These are phyloP conservation scores for Excalfactoria chinensis DNA, from an alignment of 2,113 vertebrate species.

Conservation along the genomic window DNA sequence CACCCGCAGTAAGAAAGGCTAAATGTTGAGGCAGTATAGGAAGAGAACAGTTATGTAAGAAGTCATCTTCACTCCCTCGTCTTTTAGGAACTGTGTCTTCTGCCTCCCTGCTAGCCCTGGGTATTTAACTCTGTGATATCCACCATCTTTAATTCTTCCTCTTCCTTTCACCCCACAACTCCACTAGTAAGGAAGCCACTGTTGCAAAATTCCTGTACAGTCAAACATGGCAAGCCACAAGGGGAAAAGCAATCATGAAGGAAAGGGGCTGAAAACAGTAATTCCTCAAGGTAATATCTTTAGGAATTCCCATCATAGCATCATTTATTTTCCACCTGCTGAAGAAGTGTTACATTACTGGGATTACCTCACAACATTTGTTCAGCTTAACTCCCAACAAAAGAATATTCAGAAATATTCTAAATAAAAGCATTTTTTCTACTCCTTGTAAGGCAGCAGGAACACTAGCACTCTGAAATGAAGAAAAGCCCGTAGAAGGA, in stretches of 20 bases:
- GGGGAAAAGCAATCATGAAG: fast-evolving
- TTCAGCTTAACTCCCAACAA: neutral
- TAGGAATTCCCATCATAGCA: neutral
- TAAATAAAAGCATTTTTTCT: neutral
- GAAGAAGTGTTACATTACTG: neutral
- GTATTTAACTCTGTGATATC: neutral
- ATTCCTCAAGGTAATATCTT: neutral
- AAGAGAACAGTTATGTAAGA: neutral
- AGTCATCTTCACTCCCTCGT: neutral
- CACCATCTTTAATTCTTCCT: neutral
- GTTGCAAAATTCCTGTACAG: neutral
- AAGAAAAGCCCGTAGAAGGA: neutral
- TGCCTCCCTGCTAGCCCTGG: neutral
- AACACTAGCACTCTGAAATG: neutral
- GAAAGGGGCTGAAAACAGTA: neutral
- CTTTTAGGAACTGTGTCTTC: neutral
- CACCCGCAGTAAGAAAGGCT: neutral
- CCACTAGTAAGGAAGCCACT: neutral
- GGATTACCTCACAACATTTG: neutral
- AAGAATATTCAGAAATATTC: neutral
- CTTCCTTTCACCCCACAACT: neutral
- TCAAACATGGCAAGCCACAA: neutral
- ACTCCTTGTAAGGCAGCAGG: neutral
- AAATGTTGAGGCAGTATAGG: neutral
- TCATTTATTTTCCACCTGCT: neutral